These are phyloP conservation scores for Laticauda colubrina DNA, from an alignment of 2,113 vertebrate genomes.

Conservation along the genomic window DNA sequence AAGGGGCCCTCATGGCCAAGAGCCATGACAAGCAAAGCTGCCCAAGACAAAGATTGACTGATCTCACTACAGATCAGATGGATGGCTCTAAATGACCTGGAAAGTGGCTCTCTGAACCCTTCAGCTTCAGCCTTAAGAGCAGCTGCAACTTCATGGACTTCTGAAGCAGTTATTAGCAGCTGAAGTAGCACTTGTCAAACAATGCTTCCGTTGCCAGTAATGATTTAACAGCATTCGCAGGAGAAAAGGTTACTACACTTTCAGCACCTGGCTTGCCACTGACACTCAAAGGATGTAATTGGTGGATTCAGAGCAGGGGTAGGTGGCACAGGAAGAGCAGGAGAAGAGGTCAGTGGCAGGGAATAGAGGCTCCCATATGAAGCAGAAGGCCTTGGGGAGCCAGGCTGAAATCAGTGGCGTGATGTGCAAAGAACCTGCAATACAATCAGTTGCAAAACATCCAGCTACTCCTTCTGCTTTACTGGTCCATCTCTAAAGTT, in stretches of 20 bases:
- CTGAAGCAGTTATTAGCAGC: constrained; percentile 76
- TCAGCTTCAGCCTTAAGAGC: constrained; percentile 66
- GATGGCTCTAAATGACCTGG: constrained; percentile 76
- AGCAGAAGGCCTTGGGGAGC: constrained; percentile 28
- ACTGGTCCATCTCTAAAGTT: background rate
- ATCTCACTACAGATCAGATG: constrained; percentile 70
- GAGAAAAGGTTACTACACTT: constrained; percentile 70
- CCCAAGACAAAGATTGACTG: constrained; percentile 63
- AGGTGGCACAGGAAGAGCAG: constrained; percentile 48
- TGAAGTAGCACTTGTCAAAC: constrained; percentile 70
- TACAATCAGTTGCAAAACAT: background rate
- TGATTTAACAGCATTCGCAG: constrained; percentile 71
- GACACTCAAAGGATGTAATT: constrained; percentile 76
- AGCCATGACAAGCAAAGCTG: constrained; percentile 28
- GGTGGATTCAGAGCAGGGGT: constrained; percentile 62
- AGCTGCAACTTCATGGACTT: constrained; percentile 61
- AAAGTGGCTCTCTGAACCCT: constrained; percentile 68
- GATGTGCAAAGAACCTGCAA: constrained; percentile 19
- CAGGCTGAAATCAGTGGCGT: background rate
- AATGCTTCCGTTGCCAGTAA: constrained; percentile 71
- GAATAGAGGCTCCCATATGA: constrained; percentile 23
- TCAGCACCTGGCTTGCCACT: constrained; percentile 58
- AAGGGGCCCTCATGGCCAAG: background rate
- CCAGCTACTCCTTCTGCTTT: background rate
- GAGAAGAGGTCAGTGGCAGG: constrained; percentile 6